These are phyloP conservation scores for Austrolebias charrua DNA, from an alignment of 2,797 vertebrate species.

Conservation along the genomic window DNA sequence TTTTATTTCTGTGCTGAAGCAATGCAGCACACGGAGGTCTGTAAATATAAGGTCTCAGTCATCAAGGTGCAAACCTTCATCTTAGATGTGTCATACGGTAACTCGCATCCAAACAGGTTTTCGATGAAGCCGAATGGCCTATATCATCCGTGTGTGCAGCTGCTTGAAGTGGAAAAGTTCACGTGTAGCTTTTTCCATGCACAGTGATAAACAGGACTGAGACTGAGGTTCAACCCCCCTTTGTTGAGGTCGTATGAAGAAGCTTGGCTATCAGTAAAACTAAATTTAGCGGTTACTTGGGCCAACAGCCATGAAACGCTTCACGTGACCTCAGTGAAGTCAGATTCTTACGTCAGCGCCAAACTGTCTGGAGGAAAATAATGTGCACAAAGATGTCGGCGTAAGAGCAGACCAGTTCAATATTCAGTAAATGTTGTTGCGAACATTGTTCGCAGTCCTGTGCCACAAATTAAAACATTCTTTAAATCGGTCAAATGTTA, in stretches of 20 bases:
- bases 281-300: conserved; percentile 26
- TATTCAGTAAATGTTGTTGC: not conserved
- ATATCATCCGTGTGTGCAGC: conserved; percentile 32
- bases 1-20: not conserved
- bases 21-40: conserved; percentile 7
- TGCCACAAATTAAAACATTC: not conserved
- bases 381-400: not conserved
- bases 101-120: conserved; percentile 15
- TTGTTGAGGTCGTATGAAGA: conserved; percentile 20
- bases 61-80: conserved; percentile 28
- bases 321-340: conserved; percentile 22
- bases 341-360: not conserved
- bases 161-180: conserved; percentile 20
- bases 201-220: conserved; percentile 26
- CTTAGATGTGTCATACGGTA: conserved; percentile 2
- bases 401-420: not conserved
- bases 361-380: conserved; percentile 2
- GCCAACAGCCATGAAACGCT: conserved; percentile 6
- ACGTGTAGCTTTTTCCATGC: conserved; percentile 20
- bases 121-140: conserved; percentile 34
- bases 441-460: not conserved
- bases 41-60: conserved; percentile 1
- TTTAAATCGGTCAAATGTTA: not conserved
- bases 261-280: conserved; percentile 19
- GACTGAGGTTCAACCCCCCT: conserved; percentile 12